Evolutionary conservation across 1,140 invertebrate genomes (phyloP), one percentile per base, ranked within the genome.

Genomic region (Hirudo medicinalis): DNA sequence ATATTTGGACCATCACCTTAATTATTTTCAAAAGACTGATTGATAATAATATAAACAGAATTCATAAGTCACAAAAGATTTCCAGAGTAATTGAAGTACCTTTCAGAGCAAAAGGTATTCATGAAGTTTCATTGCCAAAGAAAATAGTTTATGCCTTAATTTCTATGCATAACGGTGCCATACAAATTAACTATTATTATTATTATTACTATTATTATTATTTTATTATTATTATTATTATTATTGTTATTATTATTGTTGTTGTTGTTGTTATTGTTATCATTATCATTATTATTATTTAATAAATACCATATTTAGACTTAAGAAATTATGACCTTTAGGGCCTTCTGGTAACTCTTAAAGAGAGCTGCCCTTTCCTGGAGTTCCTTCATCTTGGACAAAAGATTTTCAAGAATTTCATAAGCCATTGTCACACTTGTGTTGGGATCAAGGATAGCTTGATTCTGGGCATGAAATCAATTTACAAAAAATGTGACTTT

Each of bases 371-470:
- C 88, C 54, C 82, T 83, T 2, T 86, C 82, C 36, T 87, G 83
- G 66, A 87, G 87, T 0, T 79, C 83, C 15, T 81, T 80, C 57
- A 92, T 82, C 70, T 86, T 85, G 8, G 85, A 83, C 53, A 84
- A 79, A 0, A 92, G 80, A 19, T 85, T 83, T 25, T 85, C 84
- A 2, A 92, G 80, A 8, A 86, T 84, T 3, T 82, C 81, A 49
- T 85, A 81, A 0, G 89, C 88, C 73, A 86, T 84, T 9, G 85
- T 82, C 22, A 85, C 83, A 63, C 90, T 86, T 2, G 89, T 88
- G n/a, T 86, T 83, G 19, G 85, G 83, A 76, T 90, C 87, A 71
- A 89, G 85, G n/a, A 91, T 81, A 85, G 88, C 87, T 2, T 86
- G 83, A 84, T 89, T 85, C 89, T 90, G 76, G 29, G 71, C 49